Evolutionary conservation across 2,797 vertebrate genomes (phyloP), one percentile per base, ranked within the genome.

Genomic region (Denticeps clupeoides): DNA sequence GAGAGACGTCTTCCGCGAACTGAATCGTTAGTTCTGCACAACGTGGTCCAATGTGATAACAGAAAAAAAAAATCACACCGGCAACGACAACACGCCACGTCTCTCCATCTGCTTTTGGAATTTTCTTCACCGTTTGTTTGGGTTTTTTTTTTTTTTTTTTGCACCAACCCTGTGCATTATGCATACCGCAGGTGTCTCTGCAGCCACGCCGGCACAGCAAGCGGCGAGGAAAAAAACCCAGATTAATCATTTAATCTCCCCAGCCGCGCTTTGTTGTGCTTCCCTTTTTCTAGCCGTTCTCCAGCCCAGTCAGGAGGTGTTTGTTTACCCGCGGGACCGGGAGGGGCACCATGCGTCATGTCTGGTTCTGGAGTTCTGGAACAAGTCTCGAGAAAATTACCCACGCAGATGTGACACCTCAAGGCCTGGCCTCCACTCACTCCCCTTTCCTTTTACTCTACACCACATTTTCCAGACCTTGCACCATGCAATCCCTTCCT

Each of bases 31-130:
- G 67, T 62, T 72, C 43, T 57, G 53, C 48, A 51, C 69, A 73
- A 61, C 75, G 72, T 79, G 71, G 62, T 59, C 56, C 43, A 62
- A 58, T 52, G 59, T 51, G 63, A 72, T 73, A 69, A 67, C 58
- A 69, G 67, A 64, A 70, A 68, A 64, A 21, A 45, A 64, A 64
- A 55, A 70, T 69, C 62, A 72, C 65, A n/a, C n/a, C n/a, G n/a
- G n/a, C n/a, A 68, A 47, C 43, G 57, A 64, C 47, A 49, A 22
- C 23, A 56, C 50, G 45, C 47, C 41, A 5, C 5, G 3, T 23
- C 5, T 23, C 3, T 23, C n/a, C 23, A 5, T 23, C 3, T 23
- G 5, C 3, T 23, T 23, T 3, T 23, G 3, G 23, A 5, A 5
- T 3, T 23, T 3, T 23, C 23, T 23, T 23, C 22, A 23, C 23